Evolutionary conservation across 2,797 vertebrate species (phyloP).

Genomic region (Acanthis flammea): DNA sequence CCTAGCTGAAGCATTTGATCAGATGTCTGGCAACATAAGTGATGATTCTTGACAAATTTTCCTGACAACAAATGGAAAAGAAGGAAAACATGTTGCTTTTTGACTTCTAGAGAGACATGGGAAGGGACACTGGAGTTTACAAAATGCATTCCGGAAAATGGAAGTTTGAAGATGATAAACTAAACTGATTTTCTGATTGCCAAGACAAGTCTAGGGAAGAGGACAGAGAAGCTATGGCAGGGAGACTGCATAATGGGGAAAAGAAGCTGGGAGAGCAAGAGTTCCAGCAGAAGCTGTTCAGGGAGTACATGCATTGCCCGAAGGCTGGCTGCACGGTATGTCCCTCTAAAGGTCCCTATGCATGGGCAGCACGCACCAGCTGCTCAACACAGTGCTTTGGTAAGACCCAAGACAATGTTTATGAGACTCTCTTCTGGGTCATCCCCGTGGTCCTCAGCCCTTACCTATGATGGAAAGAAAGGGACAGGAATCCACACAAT

Average conservation of each 20-base stretch:
- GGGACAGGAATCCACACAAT: not conserved
- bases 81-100: slow-evolving; percentile 46
- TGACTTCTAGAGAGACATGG: slow-evolving; percentile 57
- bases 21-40: slow-evolving; percentile 41
- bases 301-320: slow-evolving; percentile 61
- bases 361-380: slow-evolving; percentile 29
- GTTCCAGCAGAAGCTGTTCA: slow-evolving; percentile 63
- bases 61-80: slow-evolving; percentile 48
- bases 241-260: slow-evolving; percentile 61
- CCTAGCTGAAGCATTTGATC: slow-evolving; percentile 47
- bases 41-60: slow-evolving; percentile 54
- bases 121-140: slow-evolving; percentile 58
- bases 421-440: slow-evolving; percentile 11
- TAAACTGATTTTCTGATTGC: slow-evolving; percentile 58
- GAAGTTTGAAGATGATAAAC: slow-evolving; percentile 41
- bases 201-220: slow-evolving; percentile 62
- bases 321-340: slow-evolving; percentile 64
- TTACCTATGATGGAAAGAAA: not conserved
- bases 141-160: slow-evolving; percentile 21
- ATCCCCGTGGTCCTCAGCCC: not conserved
- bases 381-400: slow-evolving; percentile 48
- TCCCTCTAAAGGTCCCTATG: slow-evolving; percentile 59
- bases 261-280: slow-evolving; percentile 64
- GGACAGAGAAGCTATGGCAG: slow-evolving; percentile 62
- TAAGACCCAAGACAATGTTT: not conserved